A percentile compares a stretch with the other conserved stretches of the same genome.
Evolutionary conservation across 2,888 invertebrate species (phyloP).

Genomic region (Oscheius sp.): DNA sequence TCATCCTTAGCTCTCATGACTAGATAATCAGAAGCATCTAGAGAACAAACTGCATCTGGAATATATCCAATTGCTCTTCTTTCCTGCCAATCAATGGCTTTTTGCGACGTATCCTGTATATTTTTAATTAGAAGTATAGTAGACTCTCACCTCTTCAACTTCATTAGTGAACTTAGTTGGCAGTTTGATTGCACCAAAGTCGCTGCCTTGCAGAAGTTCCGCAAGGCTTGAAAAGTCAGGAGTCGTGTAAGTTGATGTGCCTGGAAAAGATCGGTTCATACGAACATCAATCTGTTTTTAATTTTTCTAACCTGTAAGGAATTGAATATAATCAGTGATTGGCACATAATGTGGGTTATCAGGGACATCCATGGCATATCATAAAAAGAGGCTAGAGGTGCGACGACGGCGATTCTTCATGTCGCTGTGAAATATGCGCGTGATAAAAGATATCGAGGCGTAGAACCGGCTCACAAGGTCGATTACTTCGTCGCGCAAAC

Average conservation of each 20-base stretch:
- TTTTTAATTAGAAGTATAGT: not conserved
- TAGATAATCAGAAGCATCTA: slow-evolving; percentile 62
- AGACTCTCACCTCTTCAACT: slow-evolving; percentile 21
- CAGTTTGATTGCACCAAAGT: slow-evolving; percentile 38
- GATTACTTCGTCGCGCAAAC: slow-evolving; percentile 29
- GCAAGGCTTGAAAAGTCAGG: slow-evolving; percentile 41
- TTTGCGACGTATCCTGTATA: slow-evolving; percentile 22
- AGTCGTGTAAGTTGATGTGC: slow-evolving; percentile 5
- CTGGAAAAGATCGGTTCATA: slow-evolving; percentile 16
- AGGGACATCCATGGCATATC: slow-evolving; percentile 1
- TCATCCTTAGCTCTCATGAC: slow-evolving; percentile 56
- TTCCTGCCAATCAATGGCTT: slow-evolving; percentile 29
- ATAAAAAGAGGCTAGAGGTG: slow-evolving; percentile 6
- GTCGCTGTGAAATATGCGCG: slow-evolving; percentile 30
- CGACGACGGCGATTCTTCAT: slow-evolving; percentile 15
- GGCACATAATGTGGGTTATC: slow-evolving; percentile 28
- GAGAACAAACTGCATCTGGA: slow-evolving; percentile 44
- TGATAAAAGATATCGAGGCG: slow-evolving; percentile 30
- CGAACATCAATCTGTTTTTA: too few relatives aligned
- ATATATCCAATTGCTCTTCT: slow-evolving; percentile 26
- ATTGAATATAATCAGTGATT: slow-evolving; percentile 13
- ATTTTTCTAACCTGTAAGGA: slow-evolving; percentile 25
- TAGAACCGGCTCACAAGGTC: slow-evolving; percentile 30
- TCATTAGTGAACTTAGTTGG: slow-evolving; percentile 37
- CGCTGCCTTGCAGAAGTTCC: slow-evolving; percentile 39